phyloP scores from a whole-genome alignment of 2,113 vertebrate genomes.

The Tachysurus fulvidraco region DNA sequence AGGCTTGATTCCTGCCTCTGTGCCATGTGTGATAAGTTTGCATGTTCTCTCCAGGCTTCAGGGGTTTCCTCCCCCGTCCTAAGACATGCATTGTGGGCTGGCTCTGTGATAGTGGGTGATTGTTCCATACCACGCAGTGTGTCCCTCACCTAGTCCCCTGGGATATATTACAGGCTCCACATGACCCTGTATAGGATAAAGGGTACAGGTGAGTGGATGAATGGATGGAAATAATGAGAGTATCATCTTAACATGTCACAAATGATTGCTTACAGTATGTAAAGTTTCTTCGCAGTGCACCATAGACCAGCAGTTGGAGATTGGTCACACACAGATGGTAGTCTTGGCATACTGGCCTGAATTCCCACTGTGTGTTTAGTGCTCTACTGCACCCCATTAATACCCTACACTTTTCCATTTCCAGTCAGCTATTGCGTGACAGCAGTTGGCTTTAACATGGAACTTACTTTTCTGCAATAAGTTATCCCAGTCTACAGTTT shows the following conservation, averaged over 20 bases:
- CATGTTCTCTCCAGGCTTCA: too few relatives aligned
- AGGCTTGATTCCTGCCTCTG: not conserved
- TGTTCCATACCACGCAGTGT: too few relatives aligned
- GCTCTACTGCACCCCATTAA: constrained; percentile 12
- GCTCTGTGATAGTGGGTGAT: too few relatives aligned
- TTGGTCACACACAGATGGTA: constrained; percentile 8
- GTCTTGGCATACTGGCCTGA: constrained; percentile 41
- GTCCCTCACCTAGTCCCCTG: too few relatives aligned
- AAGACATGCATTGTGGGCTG: too few relatives aligned
- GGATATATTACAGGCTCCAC: too few relatives aligned
- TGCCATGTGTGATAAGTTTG: too few relatives aligned
- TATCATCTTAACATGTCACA: not conserved
- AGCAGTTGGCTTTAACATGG: not conserved
- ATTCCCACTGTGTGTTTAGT: constrained; percentile 39
- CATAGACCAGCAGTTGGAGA: not conserved
- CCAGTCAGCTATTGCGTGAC: constrained; percentile 29
- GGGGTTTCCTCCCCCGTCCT: too few relatives aligned
- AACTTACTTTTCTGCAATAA: not conserved
- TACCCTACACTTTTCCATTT: constrained; percentile 29
- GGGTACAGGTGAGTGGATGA: not conserved
- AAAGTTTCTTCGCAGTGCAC: not conserved
- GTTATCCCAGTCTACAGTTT: not conserved
- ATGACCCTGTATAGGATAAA: too few relatives aligned
- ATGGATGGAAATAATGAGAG: not conserved
- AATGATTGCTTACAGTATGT: not conserved